Conservation (phyloP, 2,888 invertebrate genomes). For the Amorpha juglandis region DNA sequence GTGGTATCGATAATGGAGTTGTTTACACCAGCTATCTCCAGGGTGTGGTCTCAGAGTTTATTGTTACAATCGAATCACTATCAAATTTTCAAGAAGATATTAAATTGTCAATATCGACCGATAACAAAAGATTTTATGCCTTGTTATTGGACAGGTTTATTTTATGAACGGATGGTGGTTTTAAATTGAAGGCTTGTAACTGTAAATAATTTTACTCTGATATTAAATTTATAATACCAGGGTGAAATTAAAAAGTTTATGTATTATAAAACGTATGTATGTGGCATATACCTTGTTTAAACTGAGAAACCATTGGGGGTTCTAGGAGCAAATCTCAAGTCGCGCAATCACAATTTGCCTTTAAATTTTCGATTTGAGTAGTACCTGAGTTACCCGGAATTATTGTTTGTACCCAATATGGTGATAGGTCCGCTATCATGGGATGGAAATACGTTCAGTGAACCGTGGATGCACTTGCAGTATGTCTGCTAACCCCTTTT, state of each 20-base stretch:
- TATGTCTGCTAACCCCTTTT: no score
- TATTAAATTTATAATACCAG: no score
- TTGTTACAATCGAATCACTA: conserved; percentile 2
- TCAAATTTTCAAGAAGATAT: conserved; percentile 18
- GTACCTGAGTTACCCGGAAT: no score
- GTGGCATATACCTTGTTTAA: no score
- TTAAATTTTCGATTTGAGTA: background rate
- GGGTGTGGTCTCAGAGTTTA: conserved; percentile 9
- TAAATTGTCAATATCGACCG: conserved; percentile 20
- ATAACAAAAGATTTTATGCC: conserved; percentile 10
- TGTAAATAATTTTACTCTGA: background rate
- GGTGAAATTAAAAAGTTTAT: no score
- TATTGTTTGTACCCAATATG: no score
- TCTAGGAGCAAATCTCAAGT: background rate
- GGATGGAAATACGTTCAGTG: no score
- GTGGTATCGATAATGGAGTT: background rate
- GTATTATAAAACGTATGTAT: no score
- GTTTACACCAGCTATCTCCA: background rate
- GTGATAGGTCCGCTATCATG: no score
- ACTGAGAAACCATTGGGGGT: no score
- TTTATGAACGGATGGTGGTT: background rate
- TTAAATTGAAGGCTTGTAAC: background rate
- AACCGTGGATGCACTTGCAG: no score
- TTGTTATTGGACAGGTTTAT: conserved; percentile 14
- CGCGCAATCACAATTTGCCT: background rate